A percentile compares a stretch with the other conserved stretches of the same genome.
These are phyloP conservation scores for Molanna angustata DNA, from an alignment of 2,888 invertebrate species.

Conservation along the genomic window DNA sequence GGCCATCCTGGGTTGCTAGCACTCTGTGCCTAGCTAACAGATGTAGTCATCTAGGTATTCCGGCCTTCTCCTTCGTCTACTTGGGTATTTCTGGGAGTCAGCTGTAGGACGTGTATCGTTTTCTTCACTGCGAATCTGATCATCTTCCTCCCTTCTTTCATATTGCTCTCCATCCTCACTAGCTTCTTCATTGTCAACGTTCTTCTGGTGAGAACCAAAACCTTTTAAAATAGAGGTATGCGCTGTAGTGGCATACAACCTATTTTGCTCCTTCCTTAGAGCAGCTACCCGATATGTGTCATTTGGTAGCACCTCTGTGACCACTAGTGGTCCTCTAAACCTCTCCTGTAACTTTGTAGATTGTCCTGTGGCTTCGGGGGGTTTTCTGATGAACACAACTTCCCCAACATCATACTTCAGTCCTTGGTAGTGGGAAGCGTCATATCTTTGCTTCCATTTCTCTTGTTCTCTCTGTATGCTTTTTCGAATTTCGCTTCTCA, in stretches of 20 bases:
- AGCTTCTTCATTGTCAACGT: too few relatives aligned
- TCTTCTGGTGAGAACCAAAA: not conserved
- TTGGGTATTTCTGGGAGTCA: too few relatives aligned
- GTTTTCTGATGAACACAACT: not conserved
- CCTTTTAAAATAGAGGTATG: not conserved
- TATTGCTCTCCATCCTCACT: too few relatives aligned
- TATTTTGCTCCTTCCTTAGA: not conserved
- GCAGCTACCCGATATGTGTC: not conserved
- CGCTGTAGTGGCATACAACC: not conserved
- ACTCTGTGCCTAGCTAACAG: too few relatives aligned
- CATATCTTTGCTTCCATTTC: conserved; percentile 2
- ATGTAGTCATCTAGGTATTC: too few relatives aligned
- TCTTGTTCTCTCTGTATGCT: not conserved
- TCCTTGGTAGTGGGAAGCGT: not conserved
- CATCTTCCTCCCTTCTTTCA: too few relatives aligned
- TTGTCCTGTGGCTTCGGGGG: not conserved
- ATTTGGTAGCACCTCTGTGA: not conserved
- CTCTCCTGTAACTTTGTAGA: not conserved
- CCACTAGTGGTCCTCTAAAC: not conserved
- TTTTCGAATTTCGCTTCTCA: not conserved
- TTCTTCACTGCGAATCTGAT: too few relatives aligned
- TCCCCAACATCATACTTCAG: conserved; percentile 1
- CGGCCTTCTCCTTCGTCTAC: too few relatives aligned
- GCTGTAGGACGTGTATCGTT: too few relatives aligned
- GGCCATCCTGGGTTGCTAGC: too few relatives aligned